A percentile compares a stretch with the other conserved stretches of the same genome.
These are phyloP conservation scores for Cavia aperea DNA, from an alignment of 2,113 vertebrate genomes.

Conservation along the genomic window DNA sequence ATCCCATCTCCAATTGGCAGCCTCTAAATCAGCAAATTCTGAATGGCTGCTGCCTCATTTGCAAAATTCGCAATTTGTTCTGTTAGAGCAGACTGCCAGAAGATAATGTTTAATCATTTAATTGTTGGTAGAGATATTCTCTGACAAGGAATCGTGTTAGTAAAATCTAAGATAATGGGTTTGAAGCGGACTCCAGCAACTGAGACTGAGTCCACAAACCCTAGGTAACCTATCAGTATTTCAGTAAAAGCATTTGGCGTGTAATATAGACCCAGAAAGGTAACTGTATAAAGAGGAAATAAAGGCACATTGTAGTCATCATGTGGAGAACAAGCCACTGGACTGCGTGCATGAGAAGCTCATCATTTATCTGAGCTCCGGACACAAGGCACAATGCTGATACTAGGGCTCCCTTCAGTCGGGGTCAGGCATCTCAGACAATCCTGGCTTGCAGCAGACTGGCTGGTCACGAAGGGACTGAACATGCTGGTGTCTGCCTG, in stretches of 20 bases:
- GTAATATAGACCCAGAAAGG: not conserved
- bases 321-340: not conserved
- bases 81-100: not conserved
- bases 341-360: not conserved
- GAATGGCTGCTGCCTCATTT: not conserved
- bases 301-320: slow-evolving; percentile 5
- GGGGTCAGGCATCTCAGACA: not conserved
- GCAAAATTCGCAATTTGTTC: not conserved
- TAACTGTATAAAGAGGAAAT: not conserved
- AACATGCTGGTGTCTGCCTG: not conserved
- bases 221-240: not conserved
- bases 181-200: not conserved
- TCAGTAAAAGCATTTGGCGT: not conserved
- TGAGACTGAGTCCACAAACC: not conserved
- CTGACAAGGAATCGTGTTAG: not conserved
- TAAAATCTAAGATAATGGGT: not conserved
- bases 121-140: not conserved
- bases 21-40: not conserved
- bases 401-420: not conserved
- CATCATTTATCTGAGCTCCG: not conserved
- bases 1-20: not conserved
- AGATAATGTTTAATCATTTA: not conserved
- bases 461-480: not conserved
- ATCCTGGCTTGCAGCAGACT: not conserved
- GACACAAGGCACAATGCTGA: not conserved